phyloP scores from a whole-genome alignment of 2,113 vertebrate species.

The Alethe diademata region DNA sequence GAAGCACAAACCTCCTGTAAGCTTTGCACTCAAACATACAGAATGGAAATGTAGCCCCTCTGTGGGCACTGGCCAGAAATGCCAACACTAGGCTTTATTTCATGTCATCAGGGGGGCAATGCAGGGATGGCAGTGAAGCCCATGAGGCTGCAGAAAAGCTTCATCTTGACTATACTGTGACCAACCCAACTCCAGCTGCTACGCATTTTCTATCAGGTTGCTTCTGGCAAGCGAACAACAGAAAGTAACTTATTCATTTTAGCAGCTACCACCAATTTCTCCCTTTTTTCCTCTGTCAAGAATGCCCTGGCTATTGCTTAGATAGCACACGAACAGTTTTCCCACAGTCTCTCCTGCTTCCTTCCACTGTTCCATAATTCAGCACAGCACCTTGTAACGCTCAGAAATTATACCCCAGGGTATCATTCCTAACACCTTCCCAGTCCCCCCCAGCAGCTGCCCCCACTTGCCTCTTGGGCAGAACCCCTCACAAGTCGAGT shows the following conservation, averaged over 20 bases:
- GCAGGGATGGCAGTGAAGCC: background rate
- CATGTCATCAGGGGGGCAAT: background rate
- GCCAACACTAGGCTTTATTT: background rate
- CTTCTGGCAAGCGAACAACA: background rate
- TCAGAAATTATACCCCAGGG: background rate
- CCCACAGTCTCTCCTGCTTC: background rate
- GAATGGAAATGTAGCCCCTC: background rate
- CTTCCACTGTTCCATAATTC: background rate
- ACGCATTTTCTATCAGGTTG: background rate
- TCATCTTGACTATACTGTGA: background rate
- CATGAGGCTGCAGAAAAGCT: background rate
- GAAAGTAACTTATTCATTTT: background rate
- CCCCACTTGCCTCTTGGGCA: slow-evolving; percentile 26
- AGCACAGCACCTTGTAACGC: background rate
- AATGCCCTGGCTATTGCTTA: background rate
- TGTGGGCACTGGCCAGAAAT: background rate
- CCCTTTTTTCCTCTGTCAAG: slow-evolving; percentile 8
- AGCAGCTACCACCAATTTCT: background rate
- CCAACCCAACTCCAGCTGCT: background rate
- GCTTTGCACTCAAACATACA: background rate
- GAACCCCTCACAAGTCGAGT: background rate
- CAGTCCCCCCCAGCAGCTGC: background rate
- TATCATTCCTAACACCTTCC: background rate
- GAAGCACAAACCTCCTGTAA: background rate
- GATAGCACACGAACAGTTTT: background rate